Evolutionary conservation across 2,113 vertebrate species (phyloP).

Genomic region (Gallinago undulata): DNA sequence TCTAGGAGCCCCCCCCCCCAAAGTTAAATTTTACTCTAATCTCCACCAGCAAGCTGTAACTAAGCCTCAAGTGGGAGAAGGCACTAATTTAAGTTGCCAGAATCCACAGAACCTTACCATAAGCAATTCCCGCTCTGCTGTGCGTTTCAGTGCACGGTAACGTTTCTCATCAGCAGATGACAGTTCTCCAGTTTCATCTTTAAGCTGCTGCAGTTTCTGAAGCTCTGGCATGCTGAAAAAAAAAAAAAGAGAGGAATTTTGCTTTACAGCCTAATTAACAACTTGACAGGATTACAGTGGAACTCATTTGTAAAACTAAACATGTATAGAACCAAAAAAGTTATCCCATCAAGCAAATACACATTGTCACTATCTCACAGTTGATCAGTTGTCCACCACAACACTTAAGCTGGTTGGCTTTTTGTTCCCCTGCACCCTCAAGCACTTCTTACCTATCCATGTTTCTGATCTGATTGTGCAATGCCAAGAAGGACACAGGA

Average conservation of each 20-base stretch:
- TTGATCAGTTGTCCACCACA: fast-evolving
- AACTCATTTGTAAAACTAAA: not conserved
- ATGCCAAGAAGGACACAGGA: conserved; percentile 93
- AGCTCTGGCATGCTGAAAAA: conserved; percentile 91
- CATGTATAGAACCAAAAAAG: not conserved
- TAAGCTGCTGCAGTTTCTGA: conserved; percentile 97
- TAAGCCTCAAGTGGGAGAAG: not conserved
- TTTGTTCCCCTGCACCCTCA: not conserved
- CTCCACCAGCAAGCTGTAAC: not conserved
- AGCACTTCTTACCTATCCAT: conserved; percentile 90
- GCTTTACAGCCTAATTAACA: not conserved
- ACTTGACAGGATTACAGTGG: fast-evolving
- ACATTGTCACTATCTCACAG: fast-evolving
- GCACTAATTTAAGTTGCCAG: not conserved
- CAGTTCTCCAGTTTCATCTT: conserved; percentile 96
- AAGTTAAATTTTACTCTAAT: not conserved
- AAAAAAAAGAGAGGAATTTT: not conserved
- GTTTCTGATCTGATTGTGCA: conserved; percentile 99
- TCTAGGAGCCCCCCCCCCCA: not conserved
- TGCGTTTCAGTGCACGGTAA: conserved; percentile 94
- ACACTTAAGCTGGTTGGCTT: fast-evolving
- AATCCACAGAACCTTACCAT: conserved; percentile 78
- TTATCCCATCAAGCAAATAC: too few species aligned
- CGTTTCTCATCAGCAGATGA: conserved; percentile 97
- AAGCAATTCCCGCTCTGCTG: conserved; percentile 92